These are phyloP conservation scores for Lampropteryx suffumata DNA, from an alignment of 2,888 invertebrate species.

Conservation along the genomic window DNA sequence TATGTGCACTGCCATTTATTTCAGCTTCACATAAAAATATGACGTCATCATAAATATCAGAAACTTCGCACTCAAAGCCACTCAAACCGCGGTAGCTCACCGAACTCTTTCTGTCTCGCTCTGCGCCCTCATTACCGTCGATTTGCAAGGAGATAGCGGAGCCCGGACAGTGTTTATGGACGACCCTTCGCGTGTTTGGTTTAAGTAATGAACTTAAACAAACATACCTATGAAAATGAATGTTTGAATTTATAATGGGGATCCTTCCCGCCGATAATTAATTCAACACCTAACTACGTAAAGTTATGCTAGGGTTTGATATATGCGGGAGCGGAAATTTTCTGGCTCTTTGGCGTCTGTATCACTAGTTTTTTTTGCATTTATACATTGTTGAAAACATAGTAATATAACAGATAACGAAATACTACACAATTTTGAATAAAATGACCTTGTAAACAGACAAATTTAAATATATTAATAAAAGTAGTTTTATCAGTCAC, in stretches of 20 bases:
- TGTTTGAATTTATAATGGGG: constrained; percentile 22
- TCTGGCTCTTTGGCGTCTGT: background rate
- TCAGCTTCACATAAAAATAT: background rate
- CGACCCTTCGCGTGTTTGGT: constrained; percentile 41
- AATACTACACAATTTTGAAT: too few relatives aligned
- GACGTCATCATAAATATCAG: constrained; percentile 8
- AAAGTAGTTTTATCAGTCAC: too few relatives aligned
- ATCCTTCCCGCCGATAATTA: constrained; percentile 6
- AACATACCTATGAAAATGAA: constrained; percentile 25
- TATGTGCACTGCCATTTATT: background rate
- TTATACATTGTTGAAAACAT: too few relatives aligned
- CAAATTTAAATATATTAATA: too few relatives aligned
- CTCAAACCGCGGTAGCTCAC: constrained; percentile 7
- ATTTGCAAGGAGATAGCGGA: constrained; percentile 49
- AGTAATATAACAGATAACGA: too few relatives aligned
- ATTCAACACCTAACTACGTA: constrained; percentile 12
- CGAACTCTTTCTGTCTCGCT: constrained; percentile 38
- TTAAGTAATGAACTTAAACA: constrained; percentile 45
- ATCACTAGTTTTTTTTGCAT: too few relatives aligned
- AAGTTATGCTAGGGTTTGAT: constrained; percentile 7
- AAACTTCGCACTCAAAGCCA: constrained; percentile 9
- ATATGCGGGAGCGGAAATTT: background rate
- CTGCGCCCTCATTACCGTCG: constrained; percentile 45
- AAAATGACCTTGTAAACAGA: too few relatives aligned
- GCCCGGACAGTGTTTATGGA: constrained; percentile 49